Evolutionary conservation across 1,140 invertebrate genomes (phyloP).

Genomic region (Trichomalopsis sarcophagae): DNA sequence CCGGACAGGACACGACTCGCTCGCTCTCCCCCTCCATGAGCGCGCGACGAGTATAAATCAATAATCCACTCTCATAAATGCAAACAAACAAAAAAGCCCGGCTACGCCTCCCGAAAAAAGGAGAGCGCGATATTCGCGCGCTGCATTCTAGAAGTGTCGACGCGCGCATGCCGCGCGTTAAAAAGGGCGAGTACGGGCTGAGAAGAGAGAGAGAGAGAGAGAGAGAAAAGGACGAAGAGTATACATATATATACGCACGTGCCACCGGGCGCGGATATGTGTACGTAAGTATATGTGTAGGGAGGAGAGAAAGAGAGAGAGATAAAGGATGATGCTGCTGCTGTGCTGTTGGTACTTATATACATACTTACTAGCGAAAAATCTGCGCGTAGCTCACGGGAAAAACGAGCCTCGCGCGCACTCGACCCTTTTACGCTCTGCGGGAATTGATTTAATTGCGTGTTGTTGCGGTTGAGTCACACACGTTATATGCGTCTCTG

Average conservation of each 20-base stretch:
- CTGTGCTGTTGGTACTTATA: background rate
- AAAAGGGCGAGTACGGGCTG: constrained; percentile 4
- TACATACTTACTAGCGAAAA: constrained; percentile 32
- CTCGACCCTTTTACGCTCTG: constrained; percentile 42
- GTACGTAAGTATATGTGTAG: background rate
- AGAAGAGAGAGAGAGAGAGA: no score
- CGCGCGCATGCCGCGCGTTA: constrained; percentile 11
- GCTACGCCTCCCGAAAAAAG: background rate
- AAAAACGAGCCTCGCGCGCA: constrained; percentile 29
- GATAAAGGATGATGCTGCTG: background rate
- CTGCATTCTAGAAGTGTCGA: constrained; percentile 36
- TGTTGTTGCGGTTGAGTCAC: no score
- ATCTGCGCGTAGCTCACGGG: constrained; percentile 34
- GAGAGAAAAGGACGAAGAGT: constrained; percentile 15
- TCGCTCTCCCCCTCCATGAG: background rate
- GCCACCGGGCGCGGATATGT: background rate
- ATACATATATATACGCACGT: background rate
- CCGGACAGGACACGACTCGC: background rate
- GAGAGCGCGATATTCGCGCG: constrained; percentile 13
- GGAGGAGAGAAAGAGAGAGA: background rate
- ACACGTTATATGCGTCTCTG: no score
- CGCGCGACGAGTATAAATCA: constrained; percentile 25
- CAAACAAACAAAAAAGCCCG: constrained; percentile 45
- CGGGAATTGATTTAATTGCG: background rate
- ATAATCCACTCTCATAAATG: constrained; percentile 47